Base-by-base conservation (phyloP, 2,797 vertebrate genomes). In the Myotis daubentonii region DNA sequence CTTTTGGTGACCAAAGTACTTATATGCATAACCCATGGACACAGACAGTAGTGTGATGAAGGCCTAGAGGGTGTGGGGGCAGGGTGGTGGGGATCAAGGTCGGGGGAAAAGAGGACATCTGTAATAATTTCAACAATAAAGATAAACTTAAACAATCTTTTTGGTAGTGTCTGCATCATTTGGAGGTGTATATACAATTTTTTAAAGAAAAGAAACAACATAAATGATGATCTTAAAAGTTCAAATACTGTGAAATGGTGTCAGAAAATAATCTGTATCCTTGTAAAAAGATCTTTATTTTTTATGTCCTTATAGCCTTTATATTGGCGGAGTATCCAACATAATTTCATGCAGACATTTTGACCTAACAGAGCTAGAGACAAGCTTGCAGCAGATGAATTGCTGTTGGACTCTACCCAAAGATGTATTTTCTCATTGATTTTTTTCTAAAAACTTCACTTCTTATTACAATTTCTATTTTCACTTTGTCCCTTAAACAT, bases 401-500 rank as follows among this genome's bases (percentile, higher is more conserved):
- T 79, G 30, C 53, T 65, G n/a, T 16, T 94, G 72, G 60, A 82
- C 72, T 82, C 44, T 66, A 74, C 23, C 75, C 91, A 82, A 68
- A 49, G 19, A 78, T 55, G 30, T 75, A 82, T 91, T 92, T 91
- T 38, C 17, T 72, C 44, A 88, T 16, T 86, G 75, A 94, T 65
- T 80, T 93, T 80, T 87, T 65, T 22, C 75, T 57, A 23, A 89
- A 92, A 90, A 33, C 41, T 57, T 94, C 25, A 60, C 12, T 49
- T 93, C 47, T 93, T 88, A 85, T 93, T 79, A 82, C 66, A 85
- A 68, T 81, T 17, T 78, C 92, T 80, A 17, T 60, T 91, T 60
- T 75, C 49, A 57, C 44, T 80, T 55, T 22, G 15, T 66, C 36
- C 53, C 71, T 53, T 74, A 89, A 93, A 53, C 49, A 96, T 44